Base-by-base conservation (phyloP, 2,113 vertebrate genomes). In the Emydocephalus ijimae region DNA sequence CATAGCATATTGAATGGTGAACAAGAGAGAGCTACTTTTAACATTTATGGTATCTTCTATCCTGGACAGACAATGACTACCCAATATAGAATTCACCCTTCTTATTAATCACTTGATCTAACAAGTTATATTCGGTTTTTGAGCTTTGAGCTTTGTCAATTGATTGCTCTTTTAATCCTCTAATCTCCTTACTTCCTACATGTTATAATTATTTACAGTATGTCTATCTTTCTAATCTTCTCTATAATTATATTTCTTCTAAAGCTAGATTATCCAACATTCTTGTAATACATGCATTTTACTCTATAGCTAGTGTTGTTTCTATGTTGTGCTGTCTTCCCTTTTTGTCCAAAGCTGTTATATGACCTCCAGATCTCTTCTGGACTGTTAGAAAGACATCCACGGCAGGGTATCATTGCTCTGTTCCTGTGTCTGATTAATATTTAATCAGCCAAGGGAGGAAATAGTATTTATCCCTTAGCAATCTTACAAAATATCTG, bases 371-470 rank as follows among this genome's bases (percentile, higher is more conserved):
- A 98, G 97, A 98, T 98, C 98, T 98, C 97, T 98, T 97, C 96
- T 91, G 96, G 97, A 97, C 98, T 97, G 98, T 98, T 98, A 98
- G 98, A 97, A 86, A 98, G 98, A 98, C 98, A 98, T 98, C 97
- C 97, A 98, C 98, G 97, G 96, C 97, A 98, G 98, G 98, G 98
- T 98, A 97, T 98, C 97, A 97, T 98, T 97, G 95, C 98, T 98
- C 97, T 97, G 97, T 98, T 99, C 98, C 98, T 99, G 98, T 98
- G 98, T 98, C 98, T 98, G 98, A 98, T 99, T 98, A 98, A 99
- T 99, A 98, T 99, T 99, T 99, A 98, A 99, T 98, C 98, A 98
- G 97, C 98, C 93, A 96, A 95, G 24, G 98, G 98, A 98, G 98
- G 98, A 99, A 99, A 98, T 98, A 97, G 98, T 98, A 98, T 57